Evolutionary conservation across 2,113 vertebrate species (phyloP).

Genomic region (Coracopsis vasa): DNA sequence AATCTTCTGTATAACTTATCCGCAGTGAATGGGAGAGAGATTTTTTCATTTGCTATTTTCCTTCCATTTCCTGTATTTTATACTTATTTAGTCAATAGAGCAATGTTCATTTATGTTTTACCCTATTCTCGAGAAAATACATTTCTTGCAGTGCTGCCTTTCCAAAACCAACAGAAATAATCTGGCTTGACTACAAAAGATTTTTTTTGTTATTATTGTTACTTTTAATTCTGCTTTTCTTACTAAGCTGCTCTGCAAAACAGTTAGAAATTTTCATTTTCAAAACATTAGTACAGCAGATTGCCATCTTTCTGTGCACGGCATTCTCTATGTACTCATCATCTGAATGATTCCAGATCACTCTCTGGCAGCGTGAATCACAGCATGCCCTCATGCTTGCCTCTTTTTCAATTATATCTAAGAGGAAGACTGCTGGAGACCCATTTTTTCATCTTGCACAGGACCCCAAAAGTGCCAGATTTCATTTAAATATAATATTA

Average conservation of each 20-base stretch:
- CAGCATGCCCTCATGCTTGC: constrained; percentile 69
- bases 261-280: constrained; percentile 74
- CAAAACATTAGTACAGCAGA: constrained; percentile 73
- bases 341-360: constrained; percentile 73
- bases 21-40: background rate
- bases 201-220: background rate
- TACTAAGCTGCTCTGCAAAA: constrained; percentile 62
- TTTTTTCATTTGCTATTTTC: background rate
- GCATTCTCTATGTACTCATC: constrained; percentile 71
- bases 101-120: background rate
- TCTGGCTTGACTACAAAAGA: constrained; percentile 3
- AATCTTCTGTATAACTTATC: background rate
- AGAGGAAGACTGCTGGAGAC: constrained; percentile 73
- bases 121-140: background rate
- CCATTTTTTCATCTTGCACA: constrained; percentile 65
- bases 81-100: background rate
- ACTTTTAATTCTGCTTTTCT: constrained; percentile 20
- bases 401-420: constrained; percentile 77
- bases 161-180: constrained; percentile 48
- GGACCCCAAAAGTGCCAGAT: constrained; percentile 68
- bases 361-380: constrained; percentile 64
- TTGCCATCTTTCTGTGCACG: constrained; percentile 69
- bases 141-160: background rate
- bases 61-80: background rate
- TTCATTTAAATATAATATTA: constrained; percentile 70